Evolutionary conservation across 2,888 invertebrate species (phyloP).

Genomic region (Exephanes ischioxanthus): DNA sequence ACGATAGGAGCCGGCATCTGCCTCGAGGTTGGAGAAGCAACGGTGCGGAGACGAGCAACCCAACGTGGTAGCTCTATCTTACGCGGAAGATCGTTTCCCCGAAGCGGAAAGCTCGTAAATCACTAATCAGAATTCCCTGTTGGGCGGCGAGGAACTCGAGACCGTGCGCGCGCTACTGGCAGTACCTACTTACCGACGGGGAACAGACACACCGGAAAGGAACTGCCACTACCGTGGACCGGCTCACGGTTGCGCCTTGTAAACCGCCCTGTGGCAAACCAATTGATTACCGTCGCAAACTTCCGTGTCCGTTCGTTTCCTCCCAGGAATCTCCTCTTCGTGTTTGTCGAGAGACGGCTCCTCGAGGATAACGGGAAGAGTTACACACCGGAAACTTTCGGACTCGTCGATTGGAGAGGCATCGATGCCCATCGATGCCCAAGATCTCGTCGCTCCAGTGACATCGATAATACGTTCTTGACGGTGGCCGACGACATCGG

Average conservation of each 20-base stretch:
- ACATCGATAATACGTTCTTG: neutral
- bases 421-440: neutral
- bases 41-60: constrained; percentile 58
- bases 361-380: constrained; percentile 7
- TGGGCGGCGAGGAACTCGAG: constrained; percentile 38
- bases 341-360: neutral
- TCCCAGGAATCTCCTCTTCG: constrained; percentile 13
- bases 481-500: neutral
- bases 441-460: neutral
- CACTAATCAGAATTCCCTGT: constrained; percentile 81
- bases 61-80: constrained; percentile 59
- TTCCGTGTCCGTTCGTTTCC: constrained; percentile 48
- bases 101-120: constrained; percentile 81
- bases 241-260: constrained; percentile 33
- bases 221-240: constrained; percentile 28
- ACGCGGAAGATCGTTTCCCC: constrained; percentile 66
- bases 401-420: neutral
- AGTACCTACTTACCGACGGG: constrained; percentile 7
- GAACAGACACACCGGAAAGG: neutral
- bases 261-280: constrained; percentile 41
- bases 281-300: constrained; percentile 60
- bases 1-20: constrained; percentile 46
- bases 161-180: constrained; percentile 2
- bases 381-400: neutral
- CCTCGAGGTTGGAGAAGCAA: constrained; percentile 48